Evolutionary conservation across 1,140 invertebrate species (phyloP), one percentile per base, ranked within the genome.

Genomic region (Drosophila navojoa): DNA sequence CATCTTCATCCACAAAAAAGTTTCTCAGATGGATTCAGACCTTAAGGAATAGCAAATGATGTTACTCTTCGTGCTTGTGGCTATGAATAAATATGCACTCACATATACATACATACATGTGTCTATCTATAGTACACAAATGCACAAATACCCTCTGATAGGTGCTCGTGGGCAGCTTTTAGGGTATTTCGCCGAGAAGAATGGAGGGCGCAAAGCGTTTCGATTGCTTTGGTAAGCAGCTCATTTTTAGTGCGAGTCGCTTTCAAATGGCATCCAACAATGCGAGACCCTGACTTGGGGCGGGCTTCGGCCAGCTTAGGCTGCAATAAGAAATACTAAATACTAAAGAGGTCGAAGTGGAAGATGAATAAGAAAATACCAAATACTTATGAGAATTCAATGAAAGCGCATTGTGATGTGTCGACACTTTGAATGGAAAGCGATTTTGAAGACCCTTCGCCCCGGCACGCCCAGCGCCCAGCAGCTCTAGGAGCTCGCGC

Each of bases 351-450:
- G 15, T 16, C 16, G 45, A n/a, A 52, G n/a, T 4, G 3, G 25
- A 62, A 5, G 27, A 29, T 5, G 27, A 29, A 29, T n/a, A 11
- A 13, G 9, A 4, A 60, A 45, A 69, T 38, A 44, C 27, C 35
- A 38, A 38, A 38, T 38, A 38, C 35, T 38, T 38, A 38, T 38
- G 44, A 45, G 63, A 19, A 59, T 61, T 71, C 49, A 71, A 64
- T 63, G 45, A 59, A 13, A 11, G 11, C 11, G 35, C 35, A 38
- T 38, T 38, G 35, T 38, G 35, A 38, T 38, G 35, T 38, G 35
- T 38, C 47, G 55, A 47, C 70, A 61, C 45, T 69, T 73, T 62
- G 40, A 67, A 59, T 72, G 62, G 49, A 66, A 66, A 58, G 25
- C 61, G 57, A 53, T 54, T 66, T 47, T 22, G 49, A 15, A 44